These are phyloP conservation scores for Crenichthys baileyi DNA, from an alignment of 2,797 vertebrate species.

Conservation along the genomic window DNA sequence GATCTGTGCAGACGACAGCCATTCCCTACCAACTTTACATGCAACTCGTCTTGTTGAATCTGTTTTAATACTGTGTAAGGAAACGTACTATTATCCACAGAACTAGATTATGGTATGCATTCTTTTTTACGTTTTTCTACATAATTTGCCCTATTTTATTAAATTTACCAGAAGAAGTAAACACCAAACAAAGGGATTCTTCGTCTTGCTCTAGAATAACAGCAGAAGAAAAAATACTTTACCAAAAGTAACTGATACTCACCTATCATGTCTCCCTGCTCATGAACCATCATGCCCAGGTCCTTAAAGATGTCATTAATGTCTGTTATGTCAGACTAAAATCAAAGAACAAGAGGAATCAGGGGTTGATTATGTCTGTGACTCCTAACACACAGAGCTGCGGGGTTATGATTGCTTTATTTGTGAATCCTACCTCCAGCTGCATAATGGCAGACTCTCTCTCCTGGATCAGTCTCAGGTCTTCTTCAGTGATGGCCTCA, in stretches of 20 bases:
- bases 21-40: too few relatives aligned
- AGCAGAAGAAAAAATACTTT: neutral
- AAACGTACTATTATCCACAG: neutral
- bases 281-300: constrained; percentile 97
- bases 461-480: constrained; percentile 92
- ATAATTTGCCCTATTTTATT: neutral
- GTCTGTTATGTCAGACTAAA: constrained; percentile 93
- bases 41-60: too few relatives aligned
- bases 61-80: too few relatives aligned
- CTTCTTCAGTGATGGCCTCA: constrained; percentile 93
- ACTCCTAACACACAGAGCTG: neutral
- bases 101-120: neutral
- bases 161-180: neutral
- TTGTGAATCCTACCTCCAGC: constrained; percentile 84
- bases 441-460: constrained; percentile 91
- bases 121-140: neutral
- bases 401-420: neutral
- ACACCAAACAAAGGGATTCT: neutral
- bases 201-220: neutral
- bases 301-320: constrained; percentile 99
- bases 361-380: neutral
- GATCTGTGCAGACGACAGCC: too few relatives aligned
- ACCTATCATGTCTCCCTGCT: constrained; percentile 98
- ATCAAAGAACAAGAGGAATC: constrained; percentile 35
- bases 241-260: constrained; percentile 61